These are phyloP conservation scores for Megaceryle alcyon DNA, from an alignment of 2,797 vertebrate species.

Conservation along the genomic window DNA sequence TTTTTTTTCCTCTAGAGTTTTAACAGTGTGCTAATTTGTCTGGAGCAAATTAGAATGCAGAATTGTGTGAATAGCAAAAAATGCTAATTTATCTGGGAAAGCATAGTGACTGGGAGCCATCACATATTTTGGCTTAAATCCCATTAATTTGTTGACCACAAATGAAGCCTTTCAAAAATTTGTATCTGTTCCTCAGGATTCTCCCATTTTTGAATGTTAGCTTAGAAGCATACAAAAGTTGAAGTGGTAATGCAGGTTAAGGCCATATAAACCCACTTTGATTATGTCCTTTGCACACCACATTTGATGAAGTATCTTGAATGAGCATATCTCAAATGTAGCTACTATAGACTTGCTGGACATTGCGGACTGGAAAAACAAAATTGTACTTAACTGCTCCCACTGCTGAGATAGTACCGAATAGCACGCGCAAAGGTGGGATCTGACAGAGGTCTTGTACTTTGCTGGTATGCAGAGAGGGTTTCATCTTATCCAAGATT, in stretches of 20 bases:
- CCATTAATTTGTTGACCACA: not conserved
- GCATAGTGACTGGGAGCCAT: not conserved
- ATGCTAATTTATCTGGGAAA: not conserved
- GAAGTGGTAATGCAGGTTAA: not conserved
- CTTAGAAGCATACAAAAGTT: not conserved
- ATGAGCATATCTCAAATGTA: not conserved
- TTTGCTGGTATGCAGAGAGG: not conserved
- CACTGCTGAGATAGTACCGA: not conserved
- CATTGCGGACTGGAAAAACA: not conserved
- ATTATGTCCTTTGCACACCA: not conserved
- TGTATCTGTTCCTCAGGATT: not conserved
- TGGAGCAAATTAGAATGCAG: not conserved
- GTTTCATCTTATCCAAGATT: not conserved
- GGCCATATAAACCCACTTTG: not conserved
- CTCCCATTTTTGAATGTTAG: not conserved
- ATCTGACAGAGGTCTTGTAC: not conserved
- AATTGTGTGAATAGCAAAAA: not conserved
- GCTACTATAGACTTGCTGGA: not conserved
- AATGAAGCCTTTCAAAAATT: not conserved
- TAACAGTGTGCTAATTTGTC: not conserved
- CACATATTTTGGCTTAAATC: not conserved
- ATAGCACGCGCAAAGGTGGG: not conserved
- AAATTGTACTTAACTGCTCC: not conserved
- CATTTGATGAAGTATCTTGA: not conserved
- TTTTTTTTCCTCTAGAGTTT: not conserved